Base-by-base conservation (phyloP, 2,113 vertebrate species). In the Pavo muticus region DNA sequence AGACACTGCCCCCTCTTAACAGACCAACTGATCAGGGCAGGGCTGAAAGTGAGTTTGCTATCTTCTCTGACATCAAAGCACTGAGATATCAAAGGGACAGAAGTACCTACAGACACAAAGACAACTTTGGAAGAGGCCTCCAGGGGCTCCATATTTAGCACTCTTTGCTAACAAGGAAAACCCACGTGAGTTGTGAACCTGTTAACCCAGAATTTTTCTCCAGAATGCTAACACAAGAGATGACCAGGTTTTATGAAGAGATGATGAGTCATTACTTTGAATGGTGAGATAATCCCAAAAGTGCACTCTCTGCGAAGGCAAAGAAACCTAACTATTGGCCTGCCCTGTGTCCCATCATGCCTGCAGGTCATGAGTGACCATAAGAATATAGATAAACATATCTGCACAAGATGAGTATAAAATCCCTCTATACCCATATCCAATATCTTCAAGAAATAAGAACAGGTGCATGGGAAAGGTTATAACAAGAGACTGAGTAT, bases 281-380 rank as follows among this genome's bases (percentile, higher is more conserved):
- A 25, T 1, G 8, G 24, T 2, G 18, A 79, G 2, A 61, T 14
- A 60, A 72, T 42, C 45, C 50, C 39, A 60, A 50, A 4, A 0
- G 0, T 60, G 7, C 30, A 14, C 3, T 11, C 29, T 14, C 47
- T 2, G 1, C n/a, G 42, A 54, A 76, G 12, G 1, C 14, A 47
- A 18, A 10, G 4, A 85, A 60, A 2, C 11, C 24, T 68, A 30
- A 11, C 21, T 89, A 25, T 29, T 69, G 59, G 9, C 52, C 61
- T 83, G 59, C 24, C 50, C 9, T 44, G 19, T 45, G 44, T 64
- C 39, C 35, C 19, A 72, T 10, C n/a, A 27, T 10, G 2, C 20
- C 42, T 72, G 10, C 30, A 84, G 44, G 32, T 40, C 60, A 27
- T 32, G 37, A 77, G 37, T 24, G 45, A 24, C 25, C 9, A 2